Conservation (phyloP, 2,797 vertebrate genomes). For the Characodon lateralis region DNA sequence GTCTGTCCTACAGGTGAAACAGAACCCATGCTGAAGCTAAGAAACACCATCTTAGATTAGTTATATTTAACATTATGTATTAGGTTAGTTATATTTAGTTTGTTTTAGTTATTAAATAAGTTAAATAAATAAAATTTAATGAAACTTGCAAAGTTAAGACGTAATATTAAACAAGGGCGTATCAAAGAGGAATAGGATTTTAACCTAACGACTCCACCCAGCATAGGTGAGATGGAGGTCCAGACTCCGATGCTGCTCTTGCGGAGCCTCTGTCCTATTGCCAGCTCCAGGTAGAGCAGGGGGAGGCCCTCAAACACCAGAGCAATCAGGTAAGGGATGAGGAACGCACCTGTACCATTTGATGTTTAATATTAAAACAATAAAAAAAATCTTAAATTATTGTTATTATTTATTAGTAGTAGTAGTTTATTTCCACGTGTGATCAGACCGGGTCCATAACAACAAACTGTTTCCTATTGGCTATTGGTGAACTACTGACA, state of each 20-base stretch:
- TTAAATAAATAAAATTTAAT: background rate
- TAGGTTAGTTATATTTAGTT: no score
- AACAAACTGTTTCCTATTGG: background rate
- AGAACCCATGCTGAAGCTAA: background rate
- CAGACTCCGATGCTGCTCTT: conserved; percentile 87
- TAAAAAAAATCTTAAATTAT: no score
- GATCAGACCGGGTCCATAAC: background rate
- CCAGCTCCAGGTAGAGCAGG: conserved; percentile 88
- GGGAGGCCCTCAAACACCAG: conserved; percentile 90
- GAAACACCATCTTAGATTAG: background rate
- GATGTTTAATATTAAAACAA: no score
- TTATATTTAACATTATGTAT: no score
- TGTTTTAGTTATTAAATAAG: background rate
- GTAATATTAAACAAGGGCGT: background rate
- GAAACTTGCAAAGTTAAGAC: background rate
- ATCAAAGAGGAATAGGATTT: background rate
- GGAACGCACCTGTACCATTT: conserved; percentile 85
- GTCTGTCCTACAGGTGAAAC: background rate
- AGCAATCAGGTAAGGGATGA: conserved; percentile 89
- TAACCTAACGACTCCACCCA: conserved; percentile 85
- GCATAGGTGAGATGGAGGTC: conserved; percentile 85
- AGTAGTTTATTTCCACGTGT: no score
- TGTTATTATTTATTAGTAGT: no score
- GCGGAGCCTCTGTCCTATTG: conserved; percentile 87
- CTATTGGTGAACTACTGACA: conserved; percentile 40